These are phyloP conservation scores for Patella depressa DNA, from an alignment of 2,888 invertebrate species.

Conservation along the genomic window DNA sequence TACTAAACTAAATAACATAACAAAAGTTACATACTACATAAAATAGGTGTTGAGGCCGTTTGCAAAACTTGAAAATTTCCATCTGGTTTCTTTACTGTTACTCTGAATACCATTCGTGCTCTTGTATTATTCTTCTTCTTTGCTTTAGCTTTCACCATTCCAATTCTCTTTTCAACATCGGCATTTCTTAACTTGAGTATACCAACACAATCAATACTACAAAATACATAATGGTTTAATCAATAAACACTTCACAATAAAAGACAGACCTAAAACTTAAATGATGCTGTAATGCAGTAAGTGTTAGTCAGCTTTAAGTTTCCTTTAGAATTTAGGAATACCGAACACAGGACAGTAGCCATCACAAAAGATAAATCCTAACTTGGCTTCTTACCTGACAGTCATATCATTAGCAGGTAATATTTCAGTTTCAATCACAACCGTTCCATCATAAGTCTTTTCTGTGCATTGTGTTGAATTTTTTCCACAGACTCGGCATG, in stretches of 20 bases:
- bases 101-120: conserved; percentile 94
- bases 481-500: conserved; percentile 95
- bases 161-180: conserved; percentile 87
- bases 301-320: no score
- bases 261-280: no score
- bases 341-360: no score
- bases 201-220: conserved; percentile 93
- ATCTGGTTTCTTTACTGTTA: conserved; percentile 83
- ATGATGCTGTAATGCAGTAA: no score
- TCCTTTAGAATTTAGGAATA: no score
- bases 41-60: conserved; percentile 69
- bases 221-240: conserved; percentile 26
- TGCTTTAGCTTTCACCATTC: conserved; percentile 60
- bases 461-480: conserved; percentile 94
- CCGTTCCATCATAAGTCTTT: conserved; percentile 92
- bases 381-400: conserved; percentile 76
- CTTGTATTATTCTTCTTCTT: conserved; percentile 93
- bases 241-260: no score
- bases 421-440: conserved; percentile 91
- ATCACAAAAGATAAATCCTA: no score
- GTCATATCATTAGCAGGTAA: conserved; percentile 92
- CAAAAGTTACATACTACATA: conserved; percentile 70
- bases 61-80: conserved; percentile 82
- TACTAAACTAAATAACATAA: no score
- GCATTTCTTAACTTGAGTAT: conserved; percentile 91